Evolutionary conservation across 2,113 vertebrate genomes (phyloP).

Genomic region (Hippocampus comes): DNA sequence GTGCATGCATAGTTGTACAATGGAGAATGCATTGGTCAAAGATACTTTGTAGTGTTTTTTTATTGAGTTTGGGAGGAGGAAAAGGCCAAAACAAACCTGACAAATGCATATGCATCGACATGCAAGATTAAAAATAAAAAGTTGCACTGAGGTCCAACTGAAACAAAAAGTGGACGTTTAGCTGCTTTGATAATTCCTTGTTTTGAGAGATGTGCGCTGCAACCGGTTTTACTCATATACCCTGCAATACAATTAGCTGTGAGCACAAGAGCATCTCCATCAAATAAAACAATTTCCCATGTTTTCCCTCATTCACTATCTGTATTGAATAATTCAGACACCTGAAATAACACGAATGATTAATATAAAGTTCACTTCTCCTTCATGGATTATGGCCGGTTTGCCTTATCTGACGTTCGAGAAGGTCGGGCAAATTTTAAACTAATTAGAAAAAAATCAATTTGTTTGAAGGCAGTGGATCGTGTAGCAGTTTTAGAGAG

Average conservation of each 20-base stretch:
- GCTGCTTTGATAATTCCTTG: conserved; percentile 11
- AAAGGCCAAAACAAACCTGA: neutral
- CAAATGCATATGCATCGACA: neutral
- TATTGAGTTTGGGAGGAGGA: neutral
- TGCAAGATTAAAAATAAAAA: conserved; percentile 20
- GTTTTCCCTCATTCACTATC: conserved; percentile 18
- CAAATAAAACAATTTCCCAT: conserved; percentile 32
- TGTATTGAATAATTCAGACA: conserved; percentile 32
- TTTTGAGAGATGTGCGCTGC: conserved; percentile 16
- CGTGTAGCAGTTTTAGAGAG: neutral
- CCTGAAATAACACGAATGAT: conserved; percentile 35
- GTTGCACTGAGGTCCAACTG: conserved; percentile 13
- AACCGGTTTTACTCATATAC: conserved; percentile 12
- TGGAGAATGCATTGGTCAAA: neutral
- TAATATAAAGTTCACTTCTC: conserved; percentile 28
- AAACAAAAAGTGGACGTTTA: conserved; percentile 25
- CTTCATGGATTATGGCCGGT: conserved; percentile 15
- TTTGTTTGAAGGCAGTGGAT: neutral
- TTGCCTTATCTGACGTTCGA: conserved; percentile 14
- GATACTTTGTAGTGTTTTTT: neutral
- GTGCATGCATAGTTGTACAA: neutral
- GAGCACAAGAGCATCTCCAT: conserved; percentile 21
- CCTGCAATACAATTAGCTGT: conserved; percentile 17
- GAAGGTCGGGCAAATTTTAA: conserved; percentile 11
- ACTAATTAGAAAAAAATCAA: neutral